Base-by-base conservation (phyloP, 1,140 invertebrate genomes). In the Monomorium pharaonis region DNA sequence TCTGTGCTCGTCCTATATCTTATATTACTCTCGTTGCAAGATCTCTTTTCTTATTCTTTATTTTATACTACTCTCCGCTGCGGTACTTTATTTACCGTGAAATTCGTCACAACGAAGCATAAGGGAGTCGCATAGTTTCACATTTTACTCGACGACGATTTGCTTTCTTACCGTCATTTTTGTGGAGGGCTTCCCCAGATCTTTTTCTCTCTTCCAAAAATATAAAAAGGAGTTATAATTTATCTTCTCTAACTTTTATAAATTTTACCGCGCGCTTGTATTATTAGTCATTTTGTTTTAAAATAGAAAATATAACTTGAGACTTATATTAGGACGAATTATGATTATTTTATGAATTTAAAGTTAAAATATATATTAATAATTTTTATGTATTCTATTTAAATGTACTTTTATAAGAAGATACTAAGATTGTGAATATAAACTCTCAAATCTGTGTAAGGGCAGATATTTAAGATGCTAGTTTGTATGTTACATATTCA, bases 71-170 rank as follows among this genome's bases (percentile, higher is more conserved):
- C 56, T 77, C 63, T 16, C 7, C 60, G 30, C 54, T n/a, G 24
- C 56, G 44, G 33, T 30, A 80, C 54, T 91, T 89, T 91, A 89
- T 89, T 89, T 85, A 49, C 88, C 88, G 89, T 89, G 80, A 91
- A 90, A 91, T 91, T 90, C 81, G 75, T 90, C 86, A 69, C 83
- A 84, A 83, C 83, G 62, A 84, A 69, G 30, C 77, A 75, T 54
- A 84, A 88, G 84, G 60, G 54, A 65, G 54, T 24, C 69, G 76
- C 86, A 21, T 67, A 75, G 72, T 84, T 72, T 84, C 67, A 70
- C 67, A 84, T 90, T 90, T 90, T 84, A 90, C 78, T 84, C 89
- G 54, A 88, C 88, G 49, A 75, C 86, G 78, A 88, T 88, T 88
- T 65, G 85, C 88, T 86, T 84, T 90, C 56, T 67, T 84, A 70